Evolutionary conservation across 1,140 invertebrate species (phyloP).

Genomic region (Mactra quadrangularis): DNA sequence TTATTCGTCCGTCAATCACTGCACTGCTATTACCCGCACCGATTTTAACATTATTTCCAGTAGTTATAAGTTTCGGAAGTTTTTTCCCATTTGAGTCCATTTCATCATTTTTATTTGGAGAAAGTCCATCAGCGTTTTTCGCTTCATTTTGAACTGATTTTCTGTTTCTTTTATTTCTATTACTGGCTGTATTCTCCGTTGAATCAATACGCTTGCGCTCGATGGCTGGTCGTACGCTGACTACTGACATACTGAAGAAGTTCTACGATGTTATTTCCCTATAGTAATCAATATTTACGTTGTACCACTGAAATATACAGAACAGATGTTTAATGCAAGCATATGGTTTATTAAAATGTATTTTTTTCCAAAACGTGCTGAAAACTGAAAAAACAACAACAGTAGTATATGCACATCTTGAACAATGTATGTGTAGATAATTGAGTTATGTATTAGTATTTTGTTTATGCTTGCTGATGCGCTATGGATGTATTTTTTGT

Average conservation of each 20-base stretch:
- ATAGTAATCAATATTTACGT: conserved; percentile 32
- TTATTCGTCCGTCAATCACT: conserved; percentile 73
- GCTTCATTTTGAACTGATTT: conserved; percentile 54
- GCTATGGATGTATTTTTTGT: too few relatives aligned
- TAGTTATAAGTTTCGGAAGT: conserved; percentile 59
- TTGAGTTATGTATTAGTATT: too few relatives aligned
- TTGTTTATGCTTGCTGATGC: too few relatives aligned
- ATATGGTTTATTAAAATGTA: conserved; percentile 30
- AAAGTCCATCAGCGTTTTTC: background rate
- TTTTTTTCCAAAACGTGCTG: too few relatives aligned
- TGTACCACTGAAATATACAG: background rate
- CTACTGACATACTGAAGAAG: conserved; percentile 70
- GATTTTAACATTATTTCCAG: conserved; percentile 46
- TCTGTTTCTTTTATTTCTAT: conserved; percentile 30
- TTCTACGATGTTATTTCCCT: background rate
- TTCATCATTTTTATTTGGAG: conserved; percentile 24
- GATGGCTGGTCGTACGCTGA: conserved; percentile 76
- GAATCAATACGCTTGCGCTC: conserved; percentile 77
- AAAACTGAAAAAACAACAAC: too few relatives aligned
- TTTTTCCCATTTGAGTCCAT: conserved; percentile 33
- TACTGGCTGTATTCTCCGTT: conserved; percentile 71
- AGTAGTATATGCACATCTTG: too few relatives aligned
- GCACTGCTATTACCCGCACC: conserved; percentile 20
- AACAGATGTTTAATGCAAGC: conserved; percentile 5
- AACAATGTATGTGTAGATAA: too few relatives aligned